Evolutionary conservation across 2,888 invertebrate species (phyloP).

Genomic region (Tenthredo scrophulariae): DNA sequence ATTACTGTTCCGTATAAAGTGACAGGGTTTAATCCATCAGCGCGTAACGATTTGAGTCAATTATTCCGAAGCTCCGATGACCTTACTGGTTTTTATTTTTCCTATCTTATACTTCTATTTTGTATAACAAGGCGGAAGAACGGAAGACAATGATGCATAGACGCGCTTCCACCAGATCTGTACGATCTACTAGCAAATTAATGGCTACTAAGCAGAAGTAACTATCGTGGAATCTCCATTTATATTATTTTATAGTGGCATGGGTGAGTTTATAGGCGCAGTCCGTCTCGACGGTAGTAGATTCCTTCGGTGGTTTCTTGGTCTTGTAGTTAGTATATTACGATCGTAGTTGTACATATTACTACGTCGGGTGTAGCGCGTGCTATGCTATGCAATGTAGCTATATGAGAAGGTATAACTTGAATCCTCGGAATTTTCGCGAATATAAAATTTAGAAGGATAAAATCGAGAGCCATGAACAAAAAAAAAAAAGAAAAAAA

Average conservation of each 20-base stretch:
- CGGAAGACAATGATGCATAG: conserved; percentile 61
- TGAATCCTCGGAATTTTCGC: neutral
- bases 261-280: conserved; percentile 44
- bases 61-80: neutral
- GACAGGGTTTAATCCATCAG: neutral
- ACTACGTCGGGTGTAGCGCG: neutral
- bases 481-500: neutral
- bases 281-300: conserved; percentile 48
- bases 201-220: conserved; percentile 71
- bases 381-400: neutral
- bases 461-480: neutral
- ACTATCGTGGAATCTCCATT: conserved; percentile 67
- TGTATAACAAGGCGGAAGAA: neutral
- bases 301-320: conserved; percentile 18
- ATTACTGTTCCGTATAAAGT: neutral
- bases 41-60: neutral
- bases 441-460: neutral
- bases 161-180: conserved; percentile 37
- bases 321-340: conserved; percentile 51
- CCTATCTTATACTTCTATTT: neutral
- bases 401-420: neutral
- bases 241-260: conserved; percentile 69
- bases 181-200: conserved; percentile 63
- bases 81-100: neutral
- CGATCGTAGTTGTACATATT: conserved; percentile 33